Conservation (phyloP, 2,113 vertebrate species). For the Psittacula cyanocephala region DNA sequence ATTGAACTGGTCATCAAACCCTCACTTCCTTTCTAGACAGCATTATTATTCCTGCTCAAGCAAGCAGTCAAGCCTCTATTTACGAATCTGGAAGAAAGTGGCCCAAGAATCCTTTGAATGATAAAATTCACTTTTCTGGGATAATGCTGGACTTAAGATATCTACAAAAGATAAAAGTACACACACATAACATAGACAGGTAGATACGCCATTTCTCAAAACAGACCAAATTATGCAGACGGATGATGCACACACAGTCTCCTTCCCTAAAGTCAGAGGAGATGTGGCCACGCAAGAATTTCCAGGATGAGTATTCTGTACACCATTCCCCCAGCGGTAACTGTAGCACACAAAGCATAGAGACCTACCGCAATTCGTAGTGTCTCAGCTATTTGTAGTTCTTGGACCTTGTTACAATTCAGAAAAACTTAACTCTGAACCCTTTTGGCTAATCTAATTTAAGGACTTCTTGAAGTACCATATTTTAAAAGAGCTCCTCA, state of each 20-base stretch:
- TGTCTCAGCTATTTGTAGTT: neutral
- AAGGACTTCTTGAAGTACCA: neutral
- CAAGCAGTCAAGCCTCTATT: neutral
- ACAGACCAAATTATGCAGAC: neutral
- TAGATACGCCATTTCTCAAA: neutral
- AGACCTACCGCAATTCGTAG: neutral
- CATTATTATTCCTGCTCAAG: neutral
- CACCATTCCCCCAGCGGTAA: neutral
- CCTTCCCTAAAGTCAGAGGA: neutral
- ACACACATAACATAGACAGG: too few relatives aligned
- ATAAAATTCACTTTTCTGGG: neutral
- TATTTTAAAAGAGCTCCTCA: neutral
- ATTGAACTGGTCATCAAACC: neutral
- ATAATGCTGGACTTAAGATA: neutral
- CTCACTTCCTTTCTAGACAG: neutral
- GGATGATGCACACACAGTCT: neutral
- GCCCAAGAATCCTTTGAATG: neutral
- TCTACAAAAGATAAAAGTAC: neutral
- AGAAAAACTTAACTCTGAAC: neutral
- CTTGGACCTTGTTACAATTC: neutral
- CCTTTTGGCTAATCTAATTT: neutral
- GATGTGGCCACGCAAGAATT: neutral
- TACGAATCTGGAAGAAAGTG: neutral
- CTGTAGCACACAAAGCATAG: neutral
- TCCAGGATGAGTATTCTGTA: neutral